phyloP scores from a whole-genome alignment of 2,113 vertebrate genomes.

The Colinus virginianus region DNA sequence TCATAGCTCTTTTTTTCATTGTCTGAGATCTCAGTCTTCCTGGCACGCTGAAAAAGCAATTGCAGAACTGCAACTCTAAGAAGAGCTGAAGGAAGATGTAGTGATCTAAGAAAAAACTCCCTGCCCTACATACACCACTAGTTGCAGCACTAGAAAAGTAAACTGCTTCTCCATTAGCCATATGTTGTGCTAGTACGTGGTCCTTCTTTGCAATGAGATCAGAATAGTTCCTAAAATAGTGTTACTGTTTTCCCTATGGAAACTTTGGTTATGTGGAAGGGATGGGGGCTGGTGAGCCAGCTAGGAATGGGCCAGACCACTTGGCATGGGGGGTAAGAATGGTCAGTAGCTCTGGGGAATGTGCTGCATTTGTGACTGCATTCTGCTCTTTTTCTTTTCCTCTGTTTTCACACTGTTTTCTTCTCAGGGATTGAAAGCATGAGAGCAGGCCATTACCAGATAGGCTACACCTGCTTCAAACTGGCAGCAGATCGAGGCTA shows the following conservation, averaged over 20 bases:
- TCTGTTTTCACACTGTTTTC: neutral
- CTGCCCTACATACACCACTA: slow-evolving; percentile 41
- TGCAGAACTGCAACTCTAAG: slow-evolving; percentile 36
- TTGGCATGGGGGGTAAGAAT: neutral
- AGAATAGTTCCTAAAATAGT: neutral
- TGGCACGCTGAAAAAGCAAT: slow-evolving; percentile 45
- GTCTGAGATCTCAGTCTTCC: slow-evolving; percentile 33
- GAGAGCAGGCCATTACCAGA: slow-evolving; percentile 67
- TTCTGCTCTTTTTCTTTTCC: neutral
- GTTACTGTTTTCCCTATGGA: neutral
- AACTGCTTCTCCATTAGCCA: neutral
- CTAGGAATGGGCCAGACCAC: neutral
- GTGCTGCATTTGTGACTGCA: neutral
- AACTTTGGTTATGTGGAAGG: neutral
- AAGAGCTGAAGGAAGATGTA: slow-evolving; percentile 23
- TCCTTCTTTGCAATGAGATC: neutral
- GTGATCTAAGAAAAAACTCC: slow-evolving; percentile 1
- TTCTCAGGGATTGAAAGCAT: slow-evolving; percentile 86
- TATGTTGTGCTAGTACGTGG: neutral
- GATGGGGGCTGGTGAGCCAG: neutral
- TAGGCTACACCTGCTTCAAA: slow-evolving; percentile 88
- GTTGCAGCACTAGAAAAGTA: neutral
- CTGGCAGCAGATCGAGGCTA: slow-evolving; percentile 88
- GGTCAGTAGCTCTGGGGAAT: neutral
- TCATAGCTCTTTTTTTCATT: slow-evolving; percentile 21